These are phyloP conservation scores for Tetanocera ferruginea DNA, from an alignment of 2,888 invertebrate genomes.

Conservation along the genomic window DNA sequence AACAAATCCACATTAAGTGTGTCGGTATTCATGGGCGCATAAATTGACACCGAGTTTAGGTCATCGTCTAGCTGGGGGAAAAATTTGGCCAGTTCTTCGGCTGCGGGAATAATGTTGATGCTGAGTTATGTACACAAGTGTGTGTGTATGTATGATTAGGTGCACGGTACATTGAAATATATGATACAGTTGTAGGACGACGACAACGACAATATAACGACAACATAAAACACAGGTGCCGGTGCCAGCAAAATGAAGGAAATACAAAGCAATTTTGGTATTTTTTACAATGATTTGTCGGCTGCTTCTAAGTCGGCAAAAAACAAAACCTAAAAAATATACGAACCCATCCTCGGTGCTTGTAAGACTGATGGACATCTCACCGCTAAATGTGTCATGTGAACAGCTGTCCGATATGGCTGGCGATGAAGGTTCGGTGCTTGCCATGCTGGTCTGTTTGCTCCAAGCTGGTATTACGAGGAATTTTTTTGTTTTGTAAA, in stretches of 20 bases:
- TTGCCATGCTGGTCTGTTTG: constrained; percentile 83
- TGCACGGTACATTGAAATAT: neutral
- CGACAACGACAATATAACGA: neutral
- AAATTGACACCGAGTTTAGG: constrained; percentile 71
- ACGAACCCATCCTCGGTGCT: constrained; percentile 77
- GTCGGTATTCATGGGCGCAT: constrained; percentile 70
- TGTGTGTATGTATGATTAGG: neutral
- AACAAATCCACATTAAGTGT: constrained; percentile 52
- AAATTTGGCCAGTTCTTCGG: constrained; percentile 70
- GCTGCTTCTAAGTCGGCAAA: neutral
- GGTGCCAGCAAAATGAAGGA: neutral
- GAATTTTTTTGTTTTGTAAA: constrained; percentile 13
- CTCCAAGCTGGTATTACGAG: constrained; percentile 81
- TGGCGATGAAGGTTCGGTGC: constrained; percentile 84
- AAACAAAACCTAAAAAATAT: constrained; percentile 12
- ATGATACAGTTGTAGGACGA: neutral
- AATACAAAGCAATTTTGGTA: neutral
- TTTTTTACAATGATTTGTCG: neutral
- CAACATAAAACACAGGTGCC: neutral
- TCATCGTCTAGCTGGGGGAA: constrained; percentile 75
- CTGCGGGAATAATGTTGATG: constrained; percentile 65
- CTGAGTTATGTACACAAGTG: constrained; percentile 41
- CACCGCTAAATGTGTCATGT: constrained; percentile 73
- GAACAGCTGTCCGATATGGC: constrained; percentile 74
- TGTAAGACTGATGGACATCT: constrained; percentile 76